phyloP scores from a whole-genome alignment of 1,140 invertebrate species.

The Uloborus diversus region DNA sequence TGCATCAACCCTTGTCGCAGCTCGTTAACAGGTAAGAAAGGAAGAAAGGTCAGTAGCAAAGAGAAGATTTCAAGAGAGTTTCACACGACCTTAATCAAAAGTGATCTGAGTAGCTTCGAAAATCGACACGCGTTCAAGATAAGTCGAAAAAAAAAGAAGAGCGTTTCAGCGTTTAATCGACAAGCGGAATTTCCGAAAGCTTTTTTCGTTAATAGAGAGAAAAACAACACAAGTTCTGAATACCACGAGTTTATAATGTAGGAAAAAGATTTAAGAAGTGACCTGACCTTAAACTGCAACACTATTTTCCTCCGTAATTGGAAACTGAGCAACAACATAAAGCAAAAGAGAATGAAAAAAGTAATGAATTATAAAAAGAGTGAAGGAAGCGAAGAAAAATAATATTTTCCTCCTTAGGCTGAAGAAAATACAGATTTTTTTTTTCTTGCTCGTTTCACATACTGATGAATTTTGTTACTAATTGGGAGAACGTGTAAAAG shows the following conservation, averaged over 20 bases:
- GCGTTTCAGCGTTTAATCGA: too few species aligned
- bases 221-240: not conserved
- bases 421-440: constrained; percentile 26
- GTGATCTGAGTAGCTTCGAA: too few species aligned
- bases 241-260: not conserved
- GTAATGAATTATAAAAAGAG: constrained; percentile 19
- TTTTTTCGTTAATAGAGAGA: too few species aligned
- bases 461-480: constrained; percentile 53
- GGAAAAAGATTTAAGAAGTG: not conserved
- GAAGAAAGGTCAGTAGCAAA: too few species aligned
- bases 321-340: constrained; percentile 25
- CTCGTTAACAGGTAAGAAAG: too few species aligned
- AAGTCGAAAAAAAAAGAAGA: too few species aligned
- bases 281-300: constrained; percentile 45
- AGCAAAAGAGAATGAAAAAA: constrained; percentile 9
- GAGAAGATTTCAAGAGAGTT: too few species aligned
- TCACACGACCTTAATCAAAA: too few species aligned
- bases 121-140: too few species aligned
- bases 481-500: constrained; percentile 56
- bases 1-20: too few species aligned
- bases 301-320: constrained; percentile 43
- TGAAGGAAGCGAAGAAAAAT: constrained; percentile 29
- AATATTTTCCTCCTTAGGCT: constrained; percentile 26
- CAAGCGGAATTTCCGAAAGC: too few species aligned
- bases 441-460: constrained; percentile 28